Percentiles rank a stretch among this genome's conserved stretches.
Conservation (phyloP, 2,888 invertebrate species). For the Heteromyza rotundicornis region DNA sequence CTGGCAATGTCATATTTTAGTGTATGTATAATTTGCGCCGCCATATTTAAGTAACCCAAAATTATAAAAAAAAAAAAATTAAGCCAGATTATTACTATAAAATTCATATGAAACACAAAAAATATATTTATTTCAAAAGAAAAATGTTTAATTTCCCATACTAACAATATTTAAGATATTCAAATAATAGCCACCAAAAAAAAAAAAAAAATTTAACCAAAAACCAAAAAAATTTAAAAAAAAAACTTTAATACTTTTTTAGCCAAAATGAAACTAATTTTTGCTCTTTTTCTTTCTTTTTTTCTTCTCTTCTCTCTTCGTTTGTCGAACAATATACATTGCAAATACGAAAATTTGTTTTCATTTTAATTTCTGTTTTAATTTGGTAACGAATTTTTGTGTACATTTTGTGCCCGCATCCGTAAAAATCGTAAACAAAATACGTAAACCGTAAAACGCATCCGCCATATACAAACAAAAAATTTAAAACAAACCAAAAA, state of each 20-base stretch:
- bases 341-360: constrained; percentile 12
- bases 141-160: too few relatives aligned
- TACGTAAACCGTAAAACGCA: constrained; percentile 15
- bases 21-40: constrained; percentile 3
- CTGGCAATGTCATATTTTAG: too few relatives aligned
- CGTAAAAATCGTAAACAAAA: constrained; percentile 20
- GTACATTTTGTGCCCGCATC: constrained; percentile 31
- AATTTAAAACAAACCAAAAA: too few relatives aligned
- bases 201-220: not conserved
- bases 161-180: too few relatives aligned
- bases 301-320: constrained; percentile 54
- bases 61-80: too few relatives aligned
- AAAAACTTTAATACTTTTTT: not conserved
- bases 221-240: not conserved
- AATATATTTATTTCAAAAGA: too few relatives aligned
- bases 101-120: too few relatives aligned
- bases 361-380: constrained; percentile 6
- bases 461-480: constrained; percentile 49
- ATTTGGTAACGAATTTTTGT: constrained; percentile 20
- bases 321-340: constrained; percentile 38
- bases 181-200: too few relatives aligned
- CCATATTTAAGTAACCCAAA: too few relatives aligned
- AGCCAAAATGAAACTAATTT: constrained; percentile 53
- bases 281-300: constrained; percentile 55
- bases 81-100: too few relatives aligned